Percentiles rank a stretch among this genome's conserved stretches.
These are phyloP conservation scores for Dromas ardeola DNA, from an alignment of 2,113 vertebrate genomes.

Conservation along the genomic window DNA sequence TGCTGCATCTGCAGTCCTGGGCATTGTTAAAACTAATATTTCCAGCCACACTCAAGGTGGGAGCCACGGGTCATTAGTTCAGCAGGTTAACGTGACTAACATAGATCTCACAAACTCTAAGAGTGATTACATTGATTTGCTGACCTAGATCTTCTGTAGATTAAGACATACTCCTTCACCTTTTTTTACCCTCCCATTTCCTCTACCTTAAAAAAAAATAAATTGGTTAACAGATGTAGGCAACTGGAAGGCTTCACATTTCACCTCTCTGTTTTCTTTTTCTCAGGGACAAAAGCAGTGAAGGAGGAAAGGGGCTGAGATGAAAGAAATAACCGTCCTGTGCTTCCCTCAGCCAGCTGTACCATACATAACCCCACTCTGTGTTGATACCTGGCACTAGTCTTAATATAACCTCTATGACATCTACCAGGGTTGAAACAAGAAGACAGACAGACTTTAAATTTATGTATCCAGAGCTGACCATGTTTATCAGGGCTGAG, in stretches of 20 bases:
- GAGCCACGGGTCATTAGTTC: not conserved
- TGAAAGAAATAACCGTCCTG: not conserved
- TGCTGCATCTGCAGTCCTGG: not conserved
- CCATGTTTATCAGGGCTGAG: not conserved
- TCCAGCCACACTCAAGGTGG: not conserved
- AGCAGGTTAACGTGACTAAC: constrained; percentile 21
- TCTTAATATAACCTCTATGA: not conserved
- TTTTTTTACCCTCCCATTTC: constrained; percentile 33
- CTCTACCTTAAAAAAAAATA: constrained; percentile 17
- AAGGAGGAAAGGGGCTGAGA: not conserved
- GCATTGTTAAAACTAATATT: not conserved
- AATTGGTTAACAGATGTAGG: constrained; percentile 20
- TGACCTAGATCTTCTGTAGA: constrained; percentile 1
- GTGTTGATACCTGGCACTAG: not conserved
- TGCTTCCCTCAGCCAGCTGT: not conserved
- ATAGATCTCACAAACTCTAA: not conserved
- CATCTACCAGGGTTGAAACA: not conserved
- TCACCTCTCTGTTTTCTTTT: constrained; percentile 21
- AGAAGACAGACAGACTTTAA: not conserved
- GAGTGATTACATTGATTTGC: constrained; percentile 40
- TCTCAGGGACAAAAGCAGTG: not conserved
- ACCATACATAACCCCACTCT: not conserved
- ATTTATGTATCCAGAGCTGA: not conserved
- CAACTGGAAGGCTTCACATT: constrained; percentile 12
- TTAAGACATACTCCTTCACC: constrained; percentile 37